A percentile compares a stretch with the other conserved stretches of the same genome.
These are phyloP conservation scores for Zaprionus obscuricornis DNA, from an alignment of 2,888 invertebrate species.

Conservation along the genomic window DNA sequence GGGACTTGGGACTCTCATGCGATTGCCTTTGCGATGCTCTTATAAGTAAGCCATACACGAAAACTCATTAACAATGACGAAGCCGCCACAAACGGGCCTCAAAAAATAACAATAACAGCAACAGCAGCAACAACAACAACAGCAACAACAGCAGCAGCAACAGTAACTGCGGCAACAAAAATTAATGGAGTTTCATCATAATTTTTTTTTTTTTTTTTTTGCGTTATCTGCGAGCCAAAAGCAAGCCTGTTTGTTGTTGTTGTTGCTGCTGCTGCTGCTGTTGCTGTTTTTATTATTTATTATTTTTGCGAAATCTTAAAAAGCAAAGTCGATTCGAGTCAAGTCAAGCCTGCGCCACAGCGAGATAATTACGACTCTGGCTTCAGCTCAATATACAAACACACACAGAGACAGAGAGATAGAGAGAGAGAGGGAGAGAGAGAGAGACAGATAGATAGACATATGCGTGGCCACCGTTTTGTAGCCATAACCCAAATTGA, in stretches of 20 bases:
- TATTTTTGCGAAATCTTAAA: constrained; percentile 73
- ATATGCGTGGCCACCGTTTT: constrained; percentile 30
- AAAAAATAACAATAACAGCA: constrained; percentile 31
- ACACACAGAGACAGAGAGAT: neutral
- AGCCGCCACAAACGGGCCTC: constrained; percentile 39
- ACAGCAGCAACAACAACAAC: constrained; percentile 18
- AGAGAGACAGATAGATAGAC: neutral
- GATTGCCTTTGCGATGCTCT: constrained; percentile 39
- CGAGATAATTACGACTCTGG: constrained; percentile 62
- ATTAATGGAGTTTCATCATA: constrained; percentile 80
- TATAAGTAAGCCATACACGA: constrained; percentile 73
- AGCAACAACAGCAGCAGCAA: constrained; percentile 29
- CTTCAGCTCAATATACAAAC: constrained; percentile 21
- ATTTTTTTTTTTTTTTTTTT: constrained; percentile 37
- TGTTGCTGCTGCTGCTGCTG: constrained; percentile 28
- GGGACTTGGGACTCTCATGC: neutral
- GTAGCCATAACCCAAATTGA: constrained; percentile 63
- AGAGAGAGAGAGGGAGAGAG: constrained; percentile 7
- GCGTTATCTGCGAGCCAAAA: constrained; percentile 47
- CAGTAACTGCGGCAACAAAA: constrained; percentile 49
- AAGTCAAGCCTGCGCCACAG: constrained; percentile 45
- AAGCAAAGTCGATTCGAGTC: constrained; percentile 41
- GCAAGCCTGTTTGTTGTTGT: constrained; percentile 31
- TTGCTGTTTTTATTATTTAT: constrained; percentile 64
- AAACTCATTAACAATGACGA: constrained; percentile 79